Evolutionary conservation across 2,797 vertebrate genomes (phyloP), one percentile per base, ranked within the genome.

Genomic region (Acanthurus leucopareius): DNA sequence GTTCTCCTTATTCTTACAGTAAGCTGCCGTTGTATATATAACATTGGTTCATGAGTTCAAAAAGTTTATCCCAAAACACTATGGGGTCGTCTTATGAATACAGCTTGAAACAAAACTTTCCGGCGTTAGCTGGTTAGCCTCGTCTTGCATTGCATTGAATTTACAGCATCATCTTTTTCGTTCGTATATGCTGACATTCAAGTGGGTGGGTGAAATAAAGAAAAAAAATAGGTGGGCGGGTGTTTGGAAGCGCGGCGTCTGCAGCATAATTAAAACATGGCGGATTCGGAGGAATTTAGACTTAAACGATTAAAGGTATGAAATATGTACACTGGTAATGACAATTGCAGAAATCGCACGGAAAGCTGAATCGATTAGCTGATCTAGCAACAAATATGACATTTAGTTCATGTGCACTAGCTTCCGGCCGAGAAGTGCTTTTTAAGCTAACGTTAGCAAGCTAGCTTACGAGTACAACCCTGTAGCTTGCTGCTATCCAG

Each of bases 201-300:
- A 53, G 67, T 15, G 16, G 45, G 5, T 47, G 15, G 15, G 28
- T 32, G 28, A 3, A 32, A 32, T 32, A 32, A 32, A 32, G 42
- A 32, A 15, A 47, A n/a, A n/a, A 51, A 20, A 14, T 67, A 68
- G 67, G 85, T 62, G 68, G 79, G 86, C 68, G 87, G 86, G 75
- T 69, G 82, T 79, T 76, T 66, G 82, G 71, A 67, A 81, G 80
- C 89, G 79, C 89, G 86, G 78, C 66, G 90, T 83, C 82, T 89
- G 89, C 87, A 81, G 86, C 86, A 85, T 89, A 80, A 92, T 90
- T 92, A 89, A 93, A 94, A 95, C 91, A 95, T 95, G 94, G 94
- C 93, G 92, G 93, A 94, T 7, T 90, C 91, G 19, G 90, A 94
- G 71, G 93, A 94, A 75, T 91, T 83, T 73, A 89, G 90, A 86